Base-by-base conservation (phyloP, 2,888 invertebrate species). In the Leptura quadrifasciata region DNA sequence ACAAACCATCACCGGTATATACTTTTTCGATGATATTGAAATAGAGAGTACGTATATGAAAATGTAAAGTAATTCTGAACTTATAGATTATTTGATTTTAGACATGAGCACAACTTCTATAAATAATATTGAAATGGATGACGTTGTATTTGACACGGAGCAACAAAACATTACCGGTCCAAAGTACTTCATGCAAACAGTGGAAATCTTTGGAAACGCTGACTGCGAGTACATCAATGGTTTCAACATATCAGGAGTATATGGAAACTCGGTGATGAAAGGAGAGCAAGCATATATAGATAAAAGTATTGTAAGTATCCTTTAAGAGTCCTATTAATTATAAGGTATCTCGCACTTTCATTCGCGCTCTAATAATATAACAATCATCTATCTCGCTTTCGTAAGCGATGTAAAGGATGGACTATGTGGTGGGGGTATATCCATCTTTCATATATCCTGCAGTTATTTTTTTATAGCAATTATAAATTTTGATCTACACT, bases 121-220 rank as follows among this genome's bases (percentile, higher is more conserved):
- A 20, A 89, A 89, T 78, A 79, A 84, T 20, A 80, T 89, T 15
- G 55, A 75, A 24, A 76, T 88, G 8, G 79, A 84, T 39, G 83
- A 88, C 76, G 81, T 88, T 4, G 85, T 88, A 55, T 86, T 86
- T 75, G 88, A 89, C 81, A 75, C 80, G 5, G 85, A 79, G 10
- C 71, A 78, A 64, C 86, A 87, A 80, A 77, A 78, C n/a, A 87
- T 89, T 55, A 65, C 63, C n/a, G 78, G 82, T 31, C 69, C 79
- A 18, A 88, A 89, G 80, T 73, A 72, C n/a, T 88, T 89, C 72
- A 61, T 60, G 8, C 74, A 86, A 52, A 75, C 83, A 65, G 70
- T 88, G 12, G 64, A 75, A 12, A 76, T 88, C 52, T 60, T 80
- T 24, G 86, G 87, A 39, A 83, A 87, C 78, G 69, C 83, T 2